These are phyloP conservation scores for Tenualosa thibaudeaui DNA, from an alignment of 2,797 vertebrate genomes.

Conservation along the genomic window DNA sequence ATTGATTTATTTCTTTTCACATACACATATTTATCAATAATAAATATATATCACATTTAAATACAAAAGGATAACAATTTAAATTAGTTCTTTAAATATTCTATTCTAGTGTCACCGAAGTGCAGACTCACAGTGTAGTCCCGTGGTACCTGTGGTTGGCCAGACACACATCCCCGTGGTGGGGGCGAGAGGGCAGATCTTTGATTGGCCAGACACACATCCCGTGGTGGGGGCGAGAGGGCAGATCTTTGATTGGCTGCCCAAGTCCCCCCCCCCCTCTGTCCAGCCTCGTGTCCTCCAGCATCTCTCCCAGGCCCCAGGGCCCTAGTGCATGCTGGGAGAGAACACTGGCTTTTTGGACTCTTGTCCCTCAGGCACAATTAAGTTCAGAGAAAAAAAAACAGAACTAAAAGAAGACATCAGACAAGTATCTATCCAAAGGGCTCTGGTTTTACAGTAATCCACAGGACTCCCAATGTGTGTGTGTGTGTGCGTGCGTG, in stretches of 20 bases:
- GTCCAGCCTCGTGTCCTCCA: too few species aligned
- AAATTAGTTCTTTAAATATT: background rate
- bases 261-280: background rate
- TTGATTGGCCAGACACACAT: too few species aligned
- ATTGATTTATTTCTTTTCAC: too few species aligned
- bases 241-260: background rate
- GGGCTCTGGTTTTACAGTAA: conserved; percentile 31
- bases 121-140: background rate
- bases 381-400: conserved; percentile 26
- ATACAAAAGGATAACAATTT: background rate
- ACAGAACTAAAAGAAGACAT: background rate
- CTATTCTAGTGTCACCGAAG: background rate
- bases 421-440: conserved; percentile 33
- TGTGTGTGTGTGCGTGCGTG: background rate
- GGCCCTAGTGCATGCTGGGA: background rate
- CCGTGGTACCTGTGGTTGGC: background rate
- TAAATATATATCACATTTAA: background rate
- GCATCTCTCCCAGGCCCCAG: background rate
- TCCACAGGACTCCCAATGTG: background rate
- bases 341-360: background rate
- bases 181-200: too few species aligned
- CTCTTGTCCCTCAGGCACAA: conserved; percentile 27
- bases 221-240: too few species aligned
- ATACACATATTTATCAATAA: background rate
- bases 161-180: too few species aligned